phyloP scores from a whole-genome alignment of 2,888 invertebrate species.

The Pyralis farinalis region DNA sequence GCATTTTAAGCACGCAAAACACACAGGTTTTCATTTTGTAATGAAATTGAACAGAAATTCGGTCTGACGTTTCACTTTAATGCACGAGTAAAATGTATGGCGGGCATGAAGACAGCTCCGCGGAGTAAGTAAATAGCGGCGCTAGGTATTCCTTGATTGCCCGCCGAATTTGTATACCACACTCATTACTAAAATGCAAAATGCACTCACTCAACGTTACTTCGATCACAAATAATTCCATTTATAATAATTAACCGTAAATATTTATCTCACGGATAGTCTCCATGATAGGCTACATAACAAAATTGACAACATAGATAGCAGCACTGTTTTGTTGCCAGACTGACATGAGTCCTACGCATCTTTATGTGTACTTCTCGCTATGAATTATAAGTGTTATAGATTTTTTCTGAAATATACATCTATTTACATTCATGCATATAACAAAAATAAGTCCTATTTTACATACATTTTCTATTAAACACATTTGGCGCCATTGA shows the following conservation, averaged over 20 bases:
- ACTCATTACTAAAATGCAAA: constrained; percentile 20
- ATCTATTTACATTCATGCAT: constrained; percentile 31
- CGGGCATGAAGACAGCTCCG: constrained; percentile 54
- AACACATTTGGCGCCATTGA: constrained; percentile 81
- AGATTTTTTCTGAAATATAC: constrained; percentile 30
- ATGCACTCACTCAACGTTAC: constrained; percentile 42
- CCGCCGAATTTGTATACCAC: constrained; percentile 9
- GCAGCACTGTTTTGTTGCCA: constrained; percentile 84
- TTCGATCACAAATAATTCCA: constrained; percentile 42
- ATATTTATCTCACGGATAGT: constrained; percentile 83
- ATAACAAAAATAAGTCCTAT: constrained; percentile 36
- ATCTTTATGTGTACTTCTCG: constrained; percentile 48
- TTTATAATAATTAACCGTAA: constrained; percentile 74
- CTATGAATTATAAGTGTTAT: constrained; percentile 34
- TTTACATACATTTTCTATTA: constrained; percentile 76
- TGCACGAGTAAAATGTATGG: constrained; percentile 72
- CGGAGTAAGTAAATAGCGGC: constrained; percentile 36
- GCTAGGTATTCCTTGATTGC: constrained; percentile 16
- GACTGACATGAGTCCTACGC: constrained; percentile 78
- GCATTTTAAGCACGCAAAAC: constrained; percentile 15
- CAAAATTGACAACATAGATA: constrained; percentile 91
- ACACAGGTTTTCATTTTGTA: constrained; percentile 26
- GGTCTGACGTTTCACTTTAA: constrained; percentile 75
- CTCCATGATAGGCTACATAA: constrained; percentile 81
- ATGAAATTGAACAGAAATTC: constrained; percentile 52